Conservation (phyloP, 2,797 vertebrate genomes). For the Bovichtus variegatus region DNA sequence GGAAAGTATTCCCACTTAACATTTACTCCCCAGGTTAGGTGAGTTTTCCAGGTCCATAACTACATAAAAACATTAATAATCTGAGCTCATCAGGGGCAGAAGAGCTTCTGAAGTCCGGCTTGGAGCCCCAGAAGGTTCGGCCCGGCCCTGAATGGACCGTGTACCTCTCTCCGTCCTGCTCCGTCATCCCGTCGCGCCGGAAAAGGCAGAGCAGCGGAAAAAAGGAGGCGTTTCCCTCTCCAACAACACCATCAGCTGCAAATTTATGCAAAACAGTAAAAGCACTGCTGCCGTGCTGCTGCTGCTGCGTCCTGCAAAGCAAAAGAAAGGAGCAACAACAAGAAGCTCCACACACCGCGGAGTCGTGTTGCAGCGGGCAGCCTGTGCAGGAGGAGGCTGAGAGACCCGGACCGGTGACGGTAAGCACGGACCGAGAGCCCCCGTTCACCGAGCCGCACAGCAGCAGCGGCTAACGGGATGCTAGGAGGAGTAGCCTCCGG, state of each 20-base stretch:
- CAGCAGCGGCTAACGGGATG: constrained; percentile 51
- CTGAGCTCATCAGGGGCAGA: no score
- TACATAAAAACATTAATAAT: not conserved
- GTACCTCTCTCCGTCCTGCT: not conserved
- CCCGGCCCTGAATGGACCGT: not conserved
- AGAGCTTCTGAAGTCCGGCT: not conserved
- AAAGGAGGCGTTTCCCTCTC: constrained; percentile 76
- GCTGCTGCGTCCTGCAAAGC: constrained; percentile 10
- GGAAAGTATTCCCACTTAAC: no score
- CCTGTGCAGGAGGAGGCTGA: constrained; percentile 52
- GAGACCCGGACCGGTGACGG: constrained; percentile 46
- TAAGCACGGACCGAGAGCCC: constrained; percentile 45
- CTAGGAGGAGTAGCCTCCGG: constrained; percentile 57
- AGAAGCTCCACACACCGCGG: constrained; percentile 16
- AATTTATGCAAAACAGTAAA: constrained; percentile 72
- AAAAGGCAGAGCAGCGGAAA: constrained; percentile 56
- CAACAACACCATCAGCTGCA: constrained; percentile 75
- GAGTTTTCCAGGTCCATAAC: not conserved
- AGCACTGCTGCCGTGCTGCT: constrained; percentile 18
- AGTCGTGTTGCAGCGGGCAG: constrained; percentile 26
- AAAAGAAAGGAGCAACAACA: not conserved
- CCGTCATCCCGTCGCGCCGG: constrained; percentile 80
- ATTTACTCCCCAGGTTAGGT: no score
- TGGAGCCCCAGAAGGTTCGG: not conserved
- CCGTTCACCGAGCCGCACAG: constrained; percentile 40